These are phyloP conservation scores for Horisme vitalbata DNA, from an alignment of 2,888 invertebrate genomes.

Conservation along the genomic window DNA sequence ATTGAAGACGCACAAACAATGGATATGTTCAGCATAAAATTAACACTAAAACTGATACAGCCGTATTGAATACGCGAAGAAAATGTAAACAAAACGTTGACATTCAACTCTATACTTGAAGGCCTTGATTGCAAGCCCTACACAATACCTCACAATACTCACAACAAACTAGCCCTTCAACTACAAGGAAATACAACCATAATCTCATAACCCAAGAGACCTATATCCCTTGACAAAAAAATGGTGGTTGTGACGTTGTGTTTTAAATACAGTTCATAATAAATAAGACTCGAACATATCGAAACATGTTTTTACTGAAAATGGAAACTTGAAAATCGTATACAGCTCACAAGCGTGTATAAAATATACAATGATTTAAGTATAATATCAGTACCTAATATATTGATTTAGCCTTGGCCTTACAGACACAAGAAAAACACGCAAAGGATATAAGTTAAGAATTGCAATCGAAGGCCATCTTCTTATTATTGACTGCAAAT, in stretches of 20 bases:
- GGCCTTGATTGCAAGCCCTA: constrained; percentile 72
- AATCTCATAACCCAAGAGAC: constrained; percentile 19
- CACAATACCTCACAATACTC: constrained; percentile 35
- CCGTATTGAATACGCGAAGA: constrained; percentile 21
- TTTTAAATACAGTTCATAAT: constrained; percentile 33
- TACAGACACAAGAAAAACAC: constrained; percentile 43
- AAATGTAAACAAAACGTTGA: constrained; percentile 73
- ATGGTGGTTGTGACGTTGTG: constrained; percentile 30
- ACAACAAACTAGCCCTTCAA: constrained; percentile 30
- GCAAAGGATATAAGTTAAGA: constrained; percentile 12
- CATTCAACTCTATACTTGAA: constrained; percentile 73
- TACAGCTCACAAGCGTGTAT: too few species aligned
- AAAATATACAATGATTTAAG: too few species aligned
- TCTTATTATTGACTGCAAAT: too few species aligned
- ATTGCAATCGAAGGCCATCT: too few species aligned
- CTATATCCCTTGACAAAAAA: constrained; percentile 16
- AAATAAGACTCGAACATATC: constrained; percentile 51
- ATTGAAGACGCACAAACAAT: constrained; percentile 6
- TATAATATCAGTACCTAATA: too few species aligned
- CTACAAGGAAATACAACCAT: constrained; percentile 35
- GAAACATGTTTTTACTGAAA: constrained; percentile 76
- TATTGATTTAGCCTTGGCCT: constrained; percentile 65
- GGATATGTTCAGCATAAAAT: constrained; percentile 7
- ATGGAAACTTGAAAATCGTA: constrained; percentile 77
- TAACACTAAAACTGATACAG: constrained; percentile 5